Evolutionary conservation across 1,140 invertebrate genomes (phyloP).

Genomic region (Diorhabda carinulata): DNA sequence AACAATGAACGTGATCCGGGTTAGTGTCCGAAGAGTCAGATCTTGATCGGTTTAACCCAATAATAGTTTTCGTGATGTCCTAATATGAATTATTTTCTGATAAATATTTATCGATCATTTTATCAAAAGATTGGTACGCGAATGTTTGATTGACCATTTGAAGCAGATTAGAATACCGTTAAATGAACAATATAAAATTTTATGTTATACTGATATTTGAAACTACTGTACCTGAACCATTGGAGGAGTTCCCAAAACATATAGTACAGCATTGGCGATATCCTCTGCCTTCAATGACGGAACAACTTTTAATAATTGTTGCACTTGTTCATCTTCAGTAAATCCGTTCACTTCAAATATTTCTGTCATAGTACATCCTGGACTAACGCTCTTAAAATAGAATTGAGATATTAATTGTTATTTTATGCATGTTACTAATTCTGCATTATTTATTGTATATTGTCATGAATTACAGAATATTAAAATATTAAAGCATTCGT

Average conservation of each 20-base stretch:
- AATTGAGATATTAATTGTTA: background rate
- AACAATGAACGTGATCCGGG: too few relatives aligned
- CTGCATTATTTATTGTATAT: background rate
- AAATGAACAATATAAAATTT: too few relatives aligned
- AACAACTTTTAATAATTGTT: background rate
- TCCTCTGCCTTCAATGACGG: conserved; percentile 41
- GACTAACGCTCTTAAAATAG: conserved; percentile 24
- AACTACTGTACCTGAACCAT: conserved; percentile 55
- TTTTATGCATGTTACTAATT: background rate
- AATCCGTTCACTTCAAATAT: conserved; percentile 8
- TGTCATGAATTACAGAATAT: too few relatives aligned
- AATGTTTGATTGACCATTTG: too few relatives aligned
- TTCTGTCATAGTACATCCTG: conserved; percentile 12
- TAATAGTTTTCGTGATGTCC: too few relatives aligned
- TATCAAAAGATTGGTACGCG: too few relatives aligned
- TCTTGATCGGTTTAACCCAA: too few relatives aligned
- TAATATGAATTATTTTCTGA: too few relatives aligned
- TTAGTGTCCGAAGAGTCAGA: too few relatives aligned
- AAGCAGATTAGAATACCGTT: too few relatives aligned
- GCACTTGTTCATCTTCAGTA: background rate
- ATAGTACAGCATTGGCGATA: conserved; percentile 57
- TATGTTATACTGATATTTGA: too few relatives aligned
- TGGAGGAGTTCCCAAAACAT: conserved; percentile 55
- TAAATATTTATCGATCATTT: too few relatives aligned
- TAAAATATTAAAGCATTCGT: background rate